These are phyloP conservation scores for Tupaia chinensis DNA, from an alignment of 2,113 vertebrate genomes.

Conservation along the genomic window DNA sequence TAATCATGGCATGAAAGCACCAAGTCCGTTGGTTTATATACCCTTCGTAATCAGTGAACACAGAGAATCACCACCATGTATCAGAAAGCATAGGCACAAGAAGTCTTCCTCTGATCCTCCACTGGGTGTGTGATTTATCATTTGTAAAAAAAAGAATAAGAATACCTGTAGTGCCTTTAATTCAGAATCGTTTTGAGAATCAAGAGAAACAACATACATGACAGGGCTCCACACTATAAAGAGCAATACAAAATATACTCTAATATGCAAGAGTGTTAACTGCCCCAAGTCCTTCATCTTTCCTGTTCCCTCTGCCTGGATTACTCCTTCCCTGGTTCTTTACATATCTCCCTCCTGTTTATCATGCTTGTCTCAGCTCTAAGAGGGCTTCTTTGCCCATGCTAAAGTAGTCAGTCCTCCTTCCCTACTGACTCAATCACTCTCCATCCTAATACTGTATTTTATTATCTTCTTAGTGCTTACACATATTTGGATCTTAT, in stretches of 20 bases:
- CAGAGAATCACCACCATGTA: neutral
- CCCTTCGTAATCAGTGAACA: neutral
- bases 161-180: neutral
- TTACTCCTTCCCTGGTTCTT: neutral
- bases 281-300: neutral
- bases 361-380: neutral
- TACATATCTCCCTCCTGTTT: neutral
- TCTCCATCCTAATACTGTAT: neutral
- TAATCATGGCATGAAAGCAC: neutral
- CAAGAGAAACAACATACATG: neutral
- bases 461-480: neutral
- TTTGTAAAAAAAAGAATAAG: neutral
- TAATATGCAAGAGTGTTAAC: neutral
- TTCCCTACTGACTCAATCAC: neutral
- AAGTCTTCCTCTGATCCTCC: neutral
- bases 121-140: neutral
- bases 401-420: fast-evolving
- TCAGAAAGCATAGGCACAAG: neutral
- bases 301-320: neutral
- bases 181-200: neutral
- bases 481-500: neutral
- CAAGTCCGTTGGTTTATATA: neutral
- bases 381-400: neutral
- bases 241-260: neutral
- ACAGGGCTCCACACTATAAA: neutral